Evolutionary conservation across 2,113 vertebrate species (phyloP).

Genomic region (Melanerpes aurifrons): DNA sequence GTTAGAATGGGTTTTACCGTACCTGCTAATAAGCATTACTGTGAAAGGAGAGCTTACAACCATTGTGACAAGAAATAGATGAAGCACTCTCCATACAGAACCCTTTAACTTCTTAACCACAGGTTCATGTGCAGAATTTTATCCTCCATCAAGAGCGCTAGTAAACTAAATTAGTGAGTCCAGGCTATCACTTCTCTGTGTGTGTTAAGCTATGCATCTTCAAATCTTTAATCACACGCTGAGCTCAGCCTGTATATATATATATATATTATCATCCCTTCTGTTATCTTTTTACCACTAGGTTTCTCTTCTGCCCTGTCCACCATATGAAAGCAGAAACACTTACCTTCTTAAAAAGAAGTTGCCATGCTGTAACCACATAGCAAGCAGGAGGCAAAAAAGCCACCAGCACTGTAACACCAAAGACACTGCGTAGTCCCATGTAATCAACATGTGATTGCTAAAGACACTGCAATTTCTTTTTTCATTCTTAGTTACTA

Average conservation of each 20-base stretch:
- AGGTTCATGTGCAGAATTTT: neutral
- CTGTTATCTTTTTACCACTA: neutral
- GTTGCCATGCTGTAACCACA: neutral
- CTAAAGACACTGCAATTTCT: neutral
- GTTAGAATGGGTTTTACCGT: neutral
- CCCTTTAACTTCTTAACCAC: neutral
- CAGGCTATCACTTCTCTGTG: neutral
- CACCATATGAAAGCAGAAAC: neutral
- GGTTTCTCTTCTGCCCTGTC: neutral
- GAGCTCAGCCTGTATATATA: neutral
- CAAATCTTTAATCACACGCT: neutral
- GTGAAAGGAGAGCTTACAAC: neutral
- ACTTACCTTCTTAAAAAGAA: rapidly evolving
- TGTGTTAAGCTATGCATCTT: neutral
- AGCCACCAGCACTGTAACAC: rapidly evolving
- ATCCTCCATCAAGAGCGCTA: neutral
- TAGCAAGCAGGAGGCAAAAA: neutral
- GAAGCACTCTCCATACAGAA: neutral
- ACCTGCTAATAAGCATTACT: neutral
- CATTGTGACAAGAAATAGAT: neutral
- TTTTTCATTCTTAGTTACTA: neutral
- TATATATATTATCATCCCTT: neutral
- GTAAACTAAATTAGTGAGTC: rapidly evolving
- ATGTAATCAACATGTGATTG: rapidly evolving
- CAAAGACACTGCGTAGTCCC: neutral